Conservation (phyloP, 2,888 invertebrate genomes). For the Orgyia antiqua region DNA sequence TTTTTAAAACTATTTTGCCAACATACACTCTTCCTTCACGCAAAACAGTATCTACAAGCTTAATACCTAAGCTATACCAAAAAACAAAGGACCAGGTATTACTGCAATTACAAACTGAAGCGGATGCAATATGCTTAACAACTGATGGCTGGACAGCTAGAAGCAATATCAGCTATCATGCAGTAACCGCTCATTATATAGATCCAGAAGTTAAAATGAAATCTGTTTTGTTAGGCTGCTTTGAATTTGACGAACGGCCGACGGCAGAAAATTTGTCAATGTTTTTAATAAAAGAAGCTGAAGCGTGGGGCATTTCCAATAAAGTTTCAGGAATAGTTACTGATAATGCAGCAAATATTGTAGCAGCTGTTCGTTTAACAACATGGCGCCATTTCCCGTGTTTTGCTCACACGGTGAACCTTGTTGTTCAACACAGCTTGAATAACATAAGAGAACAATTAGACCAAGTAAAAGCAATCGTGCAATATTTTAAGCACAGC, state of each 20-base stretch:
- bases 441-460: no score
- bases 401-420: conserved; percentile 22
- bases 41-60: neutral
- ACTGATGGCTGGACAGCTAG: conserved; percentile 12
- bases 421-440: conserved; percentile 6
- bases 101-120: neutral
- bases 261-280: conserved; percentile 3
- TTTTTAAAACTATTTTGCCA: no score
- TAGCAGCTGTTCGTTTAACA: conserved; percentile 14
- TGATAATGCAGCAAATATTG: conserved; percentile 21
- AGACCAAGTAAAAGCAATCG: no score
- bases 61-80: neutral
- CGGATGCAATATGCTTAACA: conserved; percentile 4
- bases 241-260: conserved; percentile 3
- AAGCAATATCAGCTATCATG: conserved; percentile 4
- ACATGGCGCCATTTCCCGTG: conserved; percentile 21
- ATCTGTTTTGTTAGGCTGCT: conserved; percentile 9
- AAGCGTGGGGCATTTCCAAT: conserved; percentile 7
- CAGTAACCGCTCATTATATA: conserved; percentile 12
- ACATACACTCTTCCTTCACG: no score
- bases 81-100: conserved; percentile 3
- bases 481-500: neutral
- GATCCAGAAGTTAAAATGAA: conserved; percentile 1
- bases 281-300: conserved; percentile 4
- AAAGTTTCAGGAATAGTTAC: conserved; percentile 11